A percentile compares a stretch with the other conserved stretches of the same genome.
phyloP scores from a whole-genome alignment of 2,888 invertebrate species.

The Salticus scenicus region DNA sequence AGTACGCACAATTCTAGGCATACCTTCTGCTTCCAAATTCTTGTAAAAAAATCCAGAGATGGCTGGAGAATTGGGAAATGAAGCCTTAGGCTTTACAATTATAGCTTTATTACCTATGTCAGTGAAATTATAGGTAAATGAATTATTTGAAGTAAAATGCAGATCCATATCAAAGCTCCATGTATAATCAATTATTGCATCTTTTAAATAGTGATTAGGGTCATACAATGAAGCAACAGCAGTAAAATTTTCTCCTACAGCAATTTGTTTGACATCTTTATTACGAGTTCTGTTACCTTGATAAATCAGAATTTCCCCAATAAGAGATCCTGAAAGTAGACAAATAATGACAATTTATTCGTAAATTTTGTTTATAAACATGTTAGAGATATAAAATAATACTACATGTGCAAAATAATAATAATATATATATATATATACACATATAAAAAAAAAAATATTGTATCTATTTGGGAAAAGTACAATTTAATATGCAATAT shows the following conservation, averaged over 20 bases:
- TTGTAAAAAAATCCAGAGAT: constrained; percentile 46
- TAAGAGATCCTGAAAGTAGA: constrained; percentile 44
- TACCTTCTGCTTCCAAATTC: constrained; percentile 53
- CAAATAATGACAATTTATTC: too few relatives aligned
- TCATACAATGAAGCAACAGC: constrained; percentile 22
- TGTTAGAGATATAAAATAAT: too few relatives aligned
- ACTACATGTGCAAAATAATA: too few relatives aligned
- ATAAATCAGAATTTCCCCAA: constrained; percentile 45
- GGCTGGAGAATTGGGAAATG: constrained; percentile 38
- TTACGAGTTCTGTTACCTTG: background rate
- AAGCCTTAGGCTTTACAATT: constrained; percentile 32
- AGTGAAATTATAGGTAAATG: constrained; percentile 45
- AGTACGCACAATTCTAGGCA: too few relatives aligned
- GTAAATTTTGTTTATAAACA: too few relatives aligned
- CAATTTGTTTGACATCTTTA: constrained; percentile 48
- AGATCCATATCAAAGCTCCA: constrained; percentile 59
- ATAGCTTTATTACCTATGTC: constrained; percentile 38
- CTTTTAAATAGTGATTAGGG: constrained; percentile 32
- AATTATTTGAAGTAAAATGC: constrained; percentile 27
- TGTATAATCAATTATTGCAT: constrained; percentile 41
- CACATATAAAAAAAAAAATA: too few relatives aligned
- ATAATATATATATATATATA: too few relatives aligned
- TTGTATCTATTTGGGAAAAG: too few relatives aligned
- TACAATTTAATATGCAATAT: too few relatives aligned
- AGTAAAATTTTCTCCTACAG: constrained; percentile 53